Evolutionary conservation across 2,113 vertebrate species (phyloP).

Genomic region (Genyomyrus donnyi): DNA sequence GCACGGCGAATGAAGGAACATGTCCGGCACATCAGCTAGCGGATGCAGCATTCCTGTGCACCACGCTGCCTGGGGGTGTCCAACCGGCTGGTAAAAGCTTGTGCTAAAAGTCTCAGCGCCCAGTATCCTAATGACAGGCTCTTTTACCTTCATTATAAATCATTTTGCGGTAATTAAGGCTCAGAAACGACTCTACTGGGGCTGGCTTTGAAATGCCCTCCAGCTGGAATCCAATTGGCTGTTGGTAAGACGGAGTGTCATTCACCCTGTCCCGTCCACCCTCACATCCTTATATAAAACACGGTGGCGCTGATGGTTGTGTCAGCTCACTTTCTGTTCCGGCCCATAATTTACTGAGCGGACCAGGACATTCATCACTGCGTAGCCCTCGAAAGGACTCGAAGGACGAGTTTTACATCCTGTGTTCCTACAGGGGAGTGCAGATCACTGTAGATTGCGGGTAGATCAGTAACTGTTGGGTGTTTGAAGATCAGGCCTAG

Average conservation of each 20-base stretch:
- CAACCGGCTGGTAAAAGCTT: conserved; percentile 32
- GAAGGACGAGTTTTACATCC: background rate
- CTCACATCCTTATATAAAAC: background rate
- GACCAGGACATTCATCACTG: background rate
- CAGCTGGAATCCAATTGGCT: conserved; percentile 26
- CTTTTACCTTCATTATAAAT: conserved; percentile 59
- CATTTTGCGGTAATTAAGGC: conserved; percentile 51
- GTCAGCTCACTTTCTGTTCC: background rate
- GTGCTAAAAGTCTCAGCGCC: conserved; percentile 39
- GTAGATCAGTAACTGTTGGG: background rate
- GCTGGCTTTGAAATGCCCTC: conserved; percentile 19
- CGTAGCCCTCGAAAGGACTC: background rate
- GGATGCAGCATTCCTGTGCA: conserved; percentile 21
- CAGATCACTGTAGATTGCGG: background rate
- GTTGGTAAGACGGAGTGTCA: conserved; percentile 22
- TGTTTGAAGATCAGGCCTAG: background rate
- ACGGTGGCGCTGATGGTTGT: background rate
- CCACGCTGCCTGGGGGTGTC: conserved; percentile 11
- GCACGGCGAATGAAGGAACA: conserved; percentile 6
- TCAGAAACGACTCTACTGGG: background rate
- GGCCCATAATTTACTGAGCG: background rate
- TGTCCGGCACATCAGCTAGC: conserved; percentile 47
- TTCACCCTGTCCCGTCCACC: background rate
- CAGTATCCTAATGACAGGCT: conserved; percentile 55
- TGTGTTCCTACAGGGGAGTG: background rate